Conservation (phyloP, 1,140 invertebrate genomes). For the Sarcophaga peregrina region DNA sequence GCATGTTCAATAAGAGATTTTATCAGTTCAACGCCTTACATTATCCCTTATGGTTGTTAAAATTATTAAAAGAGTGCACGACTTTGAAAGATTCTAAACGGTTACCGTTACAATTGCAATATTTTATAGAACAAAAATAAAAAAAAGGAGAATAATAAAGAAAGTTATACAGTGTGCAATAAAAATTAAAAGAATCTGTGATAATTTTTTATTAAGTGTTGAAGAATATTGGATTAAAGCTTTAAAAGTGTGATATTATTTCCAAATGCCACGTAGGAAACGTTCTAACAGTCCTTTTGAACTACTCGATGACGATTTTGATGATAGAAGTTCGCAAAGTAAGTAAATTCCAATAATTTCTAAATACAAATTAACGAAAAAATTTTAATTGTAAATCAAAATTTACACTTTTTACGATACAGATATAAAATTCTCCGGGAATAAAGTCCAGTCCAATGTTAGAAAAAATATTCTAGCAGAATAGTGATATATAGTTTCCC, state of each 20-base stretch:
- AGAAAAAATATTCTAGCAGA: no score
- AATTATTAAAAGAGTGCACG: not conserved
- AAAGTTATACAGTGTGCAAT: not conserved
- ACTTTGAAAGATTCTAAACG: not conserved
- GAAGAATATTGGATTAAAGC: not conserved
- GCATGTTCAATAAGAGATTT: conserved; percentile 3
- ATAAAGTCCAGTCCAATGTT: no score
- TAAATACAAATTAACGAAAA: no score
- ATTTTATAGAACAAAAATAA: not conserved
- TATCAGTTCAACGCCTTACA: conserved; percentile 10
- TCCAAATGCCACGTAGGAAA: conserved; percentile 62
- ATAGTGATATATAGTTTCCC: no score
- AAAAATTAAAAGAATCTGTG: not conserved
- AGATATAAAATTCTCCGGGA: no score
- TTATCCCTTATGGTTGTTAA: conserved; percentile 33
- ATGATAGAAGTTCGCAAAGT: conserved; percentile 62
- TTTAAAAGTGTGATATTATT: not conserved
- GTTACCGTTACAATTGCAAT: not conserved
- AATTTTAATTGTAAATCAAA: not conserved
- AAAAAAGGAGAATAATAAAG: not conserved
- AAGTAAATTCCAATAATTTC: not conserved
- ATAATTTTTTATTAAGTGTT: no score
- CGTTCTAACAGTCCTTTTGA: conserved; percentile 58
- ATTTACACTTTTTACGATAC: no score
- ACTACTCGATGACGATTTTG: conserved; percentile 61